Percentiles rank a stretch among this genome's conserved stretches.
Evolutionary conservation across 2,888 invertebrate species (phyloP).

Genomic region (Orgyia antiqua): DNA sequence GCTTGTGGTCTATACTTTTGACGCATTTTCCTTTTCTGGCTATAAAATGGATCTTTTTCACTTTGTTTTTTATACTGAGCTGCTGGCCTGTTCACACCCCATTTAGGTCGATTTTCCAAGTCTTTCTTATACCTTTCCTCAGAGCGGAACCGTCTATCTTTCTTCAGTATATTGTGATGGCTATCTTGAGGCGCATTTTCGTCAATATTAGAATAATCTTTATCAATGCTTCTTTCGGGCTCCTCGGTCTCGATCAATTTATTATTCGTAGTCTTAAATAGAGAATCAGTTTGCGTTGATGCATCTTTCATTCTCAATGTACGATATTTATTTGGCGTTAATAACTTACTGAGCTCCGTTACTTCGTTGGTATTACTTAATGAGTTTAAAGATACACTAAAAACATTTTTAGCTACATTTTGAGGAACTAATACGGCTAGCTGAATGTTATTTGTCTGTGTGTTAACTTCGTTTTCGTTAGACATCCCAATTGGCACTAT

Average conservation of each 20-base stretch:
- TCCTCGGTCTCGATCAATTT: slow-evolving; percentile 57
- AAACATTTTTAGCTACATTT: slow-evolving; percentile 58
- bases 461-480: slow-evolving; percentile 55
- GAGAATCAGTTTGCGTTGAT: slow-evolving; percentile 82
- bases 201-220: slow-evolving; percentile 70
- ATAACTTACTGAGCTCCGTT: slow-evolving; percentile 49
- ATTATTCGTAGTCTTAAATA: slow-evolving; percentile 41
- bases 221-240: slow-evolving; percentile 63
- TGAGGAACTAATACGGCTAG: slow-evolving; percentile 80
- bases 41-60: slow-evolving; percentile 91
- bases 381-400: slow-evolving; percentile 64
- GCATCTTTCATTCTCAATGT: slow-evolving; percentile 76
- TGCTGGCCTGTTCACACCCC: slow-evolving; percentile 87
- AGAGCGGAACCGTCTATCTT: slow-evolving; percentile 72
- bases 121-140: slow-evolving; percentile 76
- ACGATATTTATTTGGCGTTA: slow-evolving; percentile 72
- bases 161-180: slow-evolving; percentile 67
- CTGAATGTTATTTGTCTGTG: slow-evolving; percentile 73
- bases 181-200: slow-evolving; percentile 72
- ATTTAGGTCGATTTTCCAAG: slow-evolving; percentile 83
- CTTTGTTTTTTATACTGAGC: slow-evolving; percentile 93
- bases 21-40: slow-evolving; percentile 82
- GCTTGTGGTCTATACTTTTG: slow-evolving; percentile 80
- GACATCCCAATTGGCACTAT: slow-evolving; percentile 66
- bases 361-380: slow-evolving; percentile 50